Evolutionary conservation across 2,113 vertebrate species (phyloP).

Genomic region (Camelus dromedarius): DNA sequence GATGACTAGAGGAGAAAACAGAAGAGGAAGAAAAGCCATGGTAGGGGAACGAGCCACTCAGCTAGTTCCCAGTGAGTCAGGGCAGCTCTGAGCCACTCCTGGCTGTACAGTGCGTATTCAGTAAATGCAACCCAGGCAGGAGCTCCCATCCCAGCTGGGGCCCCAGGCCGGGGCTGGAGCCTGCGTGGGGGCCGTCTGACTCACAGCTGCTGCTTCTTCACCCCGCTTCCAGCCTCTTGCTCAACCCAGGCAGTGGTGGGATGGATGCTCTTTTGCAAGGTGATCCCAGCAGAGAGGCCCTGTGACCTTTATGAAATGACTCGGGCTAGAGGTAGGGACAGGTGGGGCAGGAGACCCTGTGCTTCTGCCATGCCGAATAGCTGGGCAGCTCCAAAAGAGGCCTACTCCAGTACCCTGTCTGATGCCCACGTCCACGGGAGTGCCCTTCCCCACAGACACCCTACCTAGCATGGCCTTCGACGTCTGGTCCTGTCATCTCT

Average conservation of each 20-base stretch:
- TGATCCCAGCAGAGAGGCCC: background rate
- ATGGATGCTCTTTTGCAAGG: slow-evolving; percentile 70
- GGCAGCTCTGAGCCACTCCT: slow-evolving; percentile 44
- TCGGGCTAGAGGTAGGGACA: background rate
- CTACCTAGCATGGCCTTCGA: background rate
- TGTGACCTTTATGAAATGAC: background rate
- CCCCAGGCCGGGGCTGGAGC: background rate
- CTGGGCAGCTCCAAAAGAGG: background rate
- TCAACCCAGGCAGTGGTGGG: background rate
- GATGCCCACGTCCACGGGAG: background rate
- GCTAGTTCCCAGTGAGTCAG: background rate
- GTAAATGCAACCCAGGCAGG: background rate
- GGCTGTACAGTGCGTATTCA: slow-evolving; percentile 56
- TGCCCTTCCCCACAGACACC: background rate
- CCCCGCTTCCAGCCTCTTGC: slow-evolving; percentile 64
- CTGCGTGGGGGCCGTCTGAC: slow-evolving; percentile 6
- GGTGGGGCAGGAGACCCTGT: background rate
- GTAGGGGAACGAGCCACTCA: background rate
- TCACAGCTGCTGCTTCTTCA: slow-evolving; percentile 38
- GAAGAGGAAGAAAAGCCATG: background rate
- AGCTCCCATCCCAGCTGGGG: slow-evolving; percentile 18
- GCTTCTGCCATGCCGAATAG: background rate
- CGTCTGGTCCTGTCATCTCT: background rate
- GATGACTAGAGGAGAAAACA: background rate
- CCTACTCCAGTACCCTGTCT: background rate